Evolutionary conservation across 2,888 invertebrate genomes (phyloP).

Genomic region (Andrena dorsata): DNA sequence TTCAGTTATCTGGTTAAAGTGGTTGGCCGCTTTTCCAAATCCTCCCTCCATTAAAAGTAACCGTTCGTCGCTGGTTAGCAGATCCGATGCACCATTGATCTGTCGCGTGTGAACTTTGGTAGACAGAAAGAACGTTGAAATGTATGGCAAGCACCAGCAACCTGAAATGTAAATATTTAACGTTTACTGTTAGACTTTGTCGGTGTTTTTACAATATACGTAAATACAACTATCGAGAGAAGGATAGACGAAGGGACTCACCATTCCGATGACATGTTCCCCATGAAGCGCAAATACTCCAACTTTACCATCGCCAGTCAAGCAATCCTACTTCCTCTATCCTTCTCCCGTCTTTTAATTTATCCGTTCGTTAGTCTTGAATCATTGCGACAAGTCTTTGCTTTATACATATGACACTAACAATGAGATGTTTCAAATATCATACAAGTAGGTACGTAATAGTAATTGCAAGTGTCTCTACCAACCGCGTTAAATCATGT

Average conservation of each 20-base stretch:
- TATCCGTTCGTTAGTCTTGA: slow-evolving; percentile 43
- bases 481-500: slow-evolving; percentile 38
- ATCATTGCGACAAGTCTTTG: not conserved
- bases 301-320: slow-evolving; percentile 65
- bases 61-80: not conserved
- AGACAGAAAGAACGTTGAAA: slow-evolving; percentile 38
- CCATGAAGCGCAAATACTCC: slow-evolving; percentile 74
- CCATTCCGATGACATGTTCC: slow-evolving; percentile 79
- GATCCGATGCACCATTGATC: not conserved
- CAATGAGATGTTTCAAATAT: not conserved
- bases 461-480: slow-evolving; percentile 5
- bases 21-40: slow-evolving; percentile 43
- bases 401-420: slow-evolving; percentile 8
- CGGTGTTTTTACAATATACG: slow-evolving; percentile 29
- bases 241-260: slow-evolving; percentile 85
- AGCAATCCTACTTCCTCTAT: slow-evolving; percentile 81
- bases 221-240: slow-evolving; percentile 81
- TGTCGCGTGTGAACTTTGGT: slow-evolving; percentile 15
- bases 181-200: slow-evolving; percentile 3
- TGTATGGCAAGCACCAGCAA: slow-evolving; percentile 71
- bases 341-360: slow-evolving; percentile 82
- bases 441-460: not conserved
- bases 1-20: slow-evolving; percentile 67
- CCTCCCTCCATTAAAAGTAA: slow-evolving; percentile 13
- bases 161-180: slow-evolving; percentile 72